phyloP scores from a whole-genome alignment of 2,888 invertebrate species.

The Melipona bicolor region DNA sequence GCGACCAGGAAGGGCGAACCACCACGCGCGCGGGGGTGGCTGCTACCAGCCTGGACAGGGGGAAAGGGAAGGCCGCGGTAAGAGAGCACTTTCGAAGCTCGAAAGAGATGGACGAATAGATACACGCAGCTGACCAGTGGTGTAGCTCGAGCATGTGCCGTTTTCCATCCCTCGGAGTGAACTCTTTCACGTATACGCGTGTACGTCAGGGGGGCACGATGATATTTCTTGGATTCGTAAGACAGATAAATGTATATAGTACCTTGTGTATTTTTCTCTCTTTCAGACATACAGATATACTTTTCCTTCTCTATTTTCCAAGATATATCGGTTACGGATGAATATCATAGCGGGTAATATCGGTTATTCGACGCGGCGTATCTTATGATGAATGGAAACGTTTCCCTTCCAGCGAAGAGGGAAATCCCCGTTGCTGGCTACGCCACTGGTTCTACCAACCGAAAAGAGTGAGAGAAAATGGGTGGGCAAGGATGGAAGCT shows the following conservation, averaged over 20 bases:
- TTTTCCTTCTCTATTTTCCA: not conserved
- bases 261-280: not conserved
- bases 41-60: constrained; percentile 43
- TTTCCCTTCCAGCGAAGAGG: not conserved
- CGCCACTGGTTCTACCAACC: constrained; percentile 58
- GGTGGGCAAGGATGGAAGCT: constrained; percentile 63
- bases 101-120: constrained; percentile 62
- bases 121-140: constrained; percentile 61
- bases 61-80: constrained; percentile 53
- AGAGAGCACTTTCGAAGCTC: constrained; percentile 55
- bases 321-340: not conserved
- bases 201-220: not conserved
- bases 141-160: constrained; percentile 44
- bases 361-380: not conserved
- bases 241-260: not conserved
- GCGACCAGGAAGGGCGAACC: constrained; percentile 55
- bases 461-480: constrained; percentile 66
- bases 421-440: constrained; percentile 35
- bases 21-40: constrained; percentile 22
- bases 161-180: not conserved
- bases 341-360: not conserved
- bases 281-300: not conserved
- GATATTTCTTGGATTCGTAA: not conserved
- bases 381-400: not conserved
- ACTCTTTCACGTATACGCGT: not conserved